These are phyloP conservation scores for Apantesis nais DNA, from an alignment of 2,888 invertebrate genomes.

Conservation along the genomic window DNA sequence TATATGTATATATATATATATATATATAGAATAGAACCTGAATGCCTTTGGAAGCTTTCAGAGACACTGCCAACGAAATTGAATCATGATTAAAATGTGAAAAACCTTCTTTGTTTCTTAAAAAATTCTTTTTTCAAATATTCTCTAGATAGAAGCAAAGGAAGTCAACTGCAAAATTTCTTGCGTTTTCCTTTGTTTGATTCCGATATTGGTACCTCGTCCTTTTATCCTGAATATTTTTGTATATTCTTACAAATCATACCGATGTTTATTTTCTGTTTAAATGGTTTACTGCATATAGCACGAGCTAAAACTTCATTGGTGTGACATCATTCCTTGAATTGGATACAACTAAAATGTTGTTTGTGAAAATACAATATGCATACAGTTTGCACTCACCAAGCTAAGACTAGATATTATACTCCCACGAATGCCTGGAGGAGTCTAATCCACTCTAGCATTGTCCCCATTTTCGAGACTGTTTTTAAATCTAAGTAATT, in stretches of 20 bases:
- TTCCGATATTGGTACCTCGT: neutral
- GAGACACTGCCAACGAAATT: conserved; percentile 8
- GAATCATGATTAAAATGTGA: conserved; percentile 14
- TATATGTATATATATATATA: too few relatives aligned
- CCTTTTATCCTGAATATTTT: neutral
- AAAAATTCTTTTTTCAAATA: conserved; percentile 5
- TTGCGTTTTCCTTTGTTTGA: neutral
- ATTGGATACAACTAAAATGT: neutral
- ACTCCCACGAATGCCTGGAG: conserved; percentile 25
- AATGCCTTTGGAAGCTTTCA: conserved; percentile 19
- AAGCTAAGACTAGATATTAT: conserved; percentile 23
- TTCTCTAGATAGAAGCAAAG: neutral
- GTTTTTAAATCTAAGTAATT: conserved; percentile 36
- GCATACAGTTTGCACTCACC: conserved; percentile 26
- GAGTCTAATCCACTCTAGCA: conserved; percentile 47
- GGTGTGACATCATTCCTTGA: neutral
- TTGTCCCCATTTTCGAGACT: conserved; percentile 31
- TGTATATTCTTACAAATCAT: neutral
- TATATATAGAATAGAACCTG: conserved; percentile 21
- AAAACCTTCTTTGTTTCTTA: conserved; percentile 16
- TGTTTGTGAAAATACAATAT: conserved; percentile 13
- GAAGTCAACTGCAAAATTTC: neutral
- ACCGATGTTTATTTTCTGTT: neutral
- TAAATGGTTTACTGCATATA: neutral
- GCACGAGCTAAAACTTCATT: neutral